These are phyloP conservation scores for Sebastes diploproa DNA, from an alignment of 2,797 vertebrate species.

Conservation along the genomic window DNA sequence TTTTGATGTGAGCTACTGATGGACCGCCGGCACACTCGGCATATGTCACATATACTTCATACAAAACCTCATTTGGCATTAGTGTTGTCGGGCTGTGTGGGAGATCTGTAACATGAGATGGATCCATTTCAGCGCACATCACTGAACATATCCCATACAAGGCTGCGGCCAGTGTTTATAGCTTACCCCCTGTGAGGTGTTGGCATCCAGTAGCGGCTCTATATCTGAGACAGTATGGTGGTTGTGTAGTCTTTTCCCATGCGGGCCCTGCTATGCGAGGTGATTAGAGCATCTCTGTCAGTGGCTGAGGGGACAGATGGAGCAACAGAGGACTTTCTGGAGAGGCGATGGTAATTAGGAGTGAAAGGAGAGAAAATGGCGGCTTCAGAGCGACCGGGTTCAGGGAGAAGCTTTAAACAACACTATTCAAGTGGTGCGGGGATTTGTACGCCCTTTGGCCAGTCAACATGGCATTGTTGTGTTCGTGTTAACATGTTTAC, in stretches of 20 bases:
- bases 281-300: conserved; percentile 82
- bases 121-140: conserved; percentile 75
- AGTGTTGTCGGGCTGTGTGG: conserved; percentile 63
- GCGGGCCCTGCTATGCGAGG: conserved; percentile 79
- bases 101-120: conserved; percentile 81
- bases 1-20: conserved; percentile 73
- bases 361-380: conserved; percentile 79
- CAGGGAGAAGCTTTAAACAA: conserved; percentile 76
- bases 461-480: conserved; percentile 53
- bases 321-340: conserved; percentile 83
- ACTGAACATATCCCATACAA: conserved; percentile 78
- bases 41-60: conserved; percentile 74
- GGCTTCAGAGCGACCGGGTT: conserved; percentile 77
- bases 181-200: conserved; percentile 73
- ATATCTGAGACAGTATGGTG: conserved; percentile 74
- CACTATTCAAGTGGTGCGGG: conserved; percentile 70
- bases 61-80: conserved; percentile 72
- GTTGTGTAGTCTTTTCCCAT: conserved; percentile 76
- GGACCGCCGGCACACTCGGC: conserved; percentile 47
- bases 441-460: conserved; percentile 75
- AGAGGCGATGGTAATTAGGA: conserved; percentile 85
- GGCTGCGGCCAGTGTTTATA: conserved; percentile 76
- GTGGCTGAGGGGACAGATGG: conserved; percentile 84
- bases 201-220: conserved; percentile 72
- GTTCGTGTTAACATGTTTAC: conserved; percentile 73